Base-by-base conservation (phyloP, 1,140 invertebrate genomes). In the Lordiphosa mommai region DNA sequence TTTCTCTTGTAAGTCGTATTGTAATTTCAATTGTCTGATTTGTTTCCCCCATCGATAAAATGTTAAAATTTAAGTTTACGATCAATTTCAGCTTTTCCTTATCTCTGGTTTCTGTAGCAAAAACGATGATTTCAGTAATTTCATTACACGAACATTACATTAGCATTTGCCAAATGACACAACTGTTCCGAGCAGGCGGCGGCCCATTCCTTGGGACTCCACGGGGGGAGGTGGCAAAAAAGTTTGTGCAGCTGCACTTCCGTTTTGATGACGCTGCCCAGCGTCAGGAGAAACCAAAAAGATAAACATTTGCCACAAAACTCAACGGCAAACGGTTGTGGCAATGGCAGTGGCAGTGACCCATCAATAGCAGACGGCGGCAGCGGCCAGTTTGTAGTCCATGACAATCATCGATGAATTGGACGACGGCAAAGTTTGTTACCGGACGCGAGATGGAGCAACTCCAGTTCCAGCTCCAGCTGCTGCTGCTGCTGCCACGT, bases 341-440 rank as follows among this genome's bases (percentile, higher is more conserved):
- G 38, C 40, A 38, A 41, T 65, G 48, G 36, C 47, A 49, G 60
- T 46, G 40, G 68, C 34, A 36, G 41, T 59, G 64, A 7, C 27
- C 74, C 76, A 68, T 73, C 64, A 67, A 52, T 68, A 43, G 63
- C 65, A 68, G 65, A 53, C 52, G 61, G 40, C 47, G 34, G 47
- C 8, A 7, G 46, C 32, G 23, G 60, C 46, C 51, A 50, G 10
- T 14, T 55, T 43, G 47, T 51, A 34, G 56, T 56, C 68, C 56
- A 65, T 51, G 74, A 70, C 74, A 79, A 80, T 79, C 74, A 80
- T 80, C 76, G 74, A 79, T 79, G 74, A 79, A 79, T 79, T 79
- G 74, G 74, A 73, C 70, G 74, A 23, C 20, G 57, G 53, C 61
- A 80, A 69, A 79, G 64, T 79, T 79, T 80, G 43, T 51, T 50